These are phyloP conservation scores for Psilopogon haemacephalus DNA, from an alignment of 2,113 vertebrate genomes.

Conservation along the genomic window DNA sequence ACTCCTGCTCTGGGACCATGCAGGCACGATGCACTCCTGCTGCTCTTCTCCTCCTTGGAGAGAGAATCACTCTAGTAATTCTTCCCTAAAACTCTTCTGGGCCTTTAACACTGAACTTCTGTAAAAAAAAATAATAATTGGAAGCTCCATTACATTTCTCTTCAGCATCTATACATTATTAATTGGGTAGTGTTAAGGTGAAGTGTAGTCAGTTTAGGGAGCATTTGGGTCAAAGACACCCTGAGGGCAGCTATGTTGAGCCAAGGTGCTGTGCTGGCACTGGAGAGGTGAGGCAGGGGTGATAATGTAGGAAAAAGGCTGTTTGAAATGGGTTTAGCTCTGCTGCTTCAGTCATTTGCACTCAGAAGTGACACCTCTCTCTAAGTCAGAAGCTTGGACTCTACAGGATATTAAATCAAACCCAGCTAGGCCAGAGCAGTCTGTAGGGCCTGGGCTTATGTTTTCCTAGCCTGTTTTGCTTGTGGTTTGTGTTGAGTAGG, in stretches of 20 bases:
- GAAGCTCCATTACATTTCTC: background rate
- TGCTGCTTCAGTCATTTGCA: background rate
- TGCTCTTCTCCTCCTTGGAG: background rate
- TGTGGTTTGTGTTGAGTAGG: background rate
- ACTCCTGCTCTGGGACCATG: background rate
- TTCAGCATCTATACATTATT: background rate
- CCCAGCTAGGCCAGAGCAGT: no score
- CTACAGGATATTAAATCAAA: background rate
- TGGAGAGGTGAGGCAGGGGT: background rate
- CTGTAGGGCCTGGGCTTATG: background rate
- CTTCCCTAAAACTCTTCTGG: background rate
- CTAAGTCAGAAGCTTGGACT: background rate
- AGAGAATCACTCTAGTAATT: background rate
- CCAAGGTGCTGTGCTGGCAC: background rate
- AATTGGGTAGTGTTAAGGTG: background rate
- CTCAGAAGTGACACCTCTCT: background rate
- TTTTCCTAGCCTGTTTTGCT: background rate
- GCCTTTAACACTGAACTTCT: background rate
- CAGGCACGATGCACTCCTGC: background rate
- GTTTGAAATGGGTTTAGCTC: background rate
- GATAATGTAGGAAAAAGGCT: background rate
- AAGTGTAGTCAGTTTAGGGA: background rate
- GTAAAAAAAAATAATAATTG: background rate
- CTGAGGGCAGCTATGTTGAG: background rate
- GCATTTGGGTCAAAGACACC: background rate